These are phyloP conservation scores for Salvelinus namaycush DNA, from an alignment of 2,113 vertebrate genomes.

Conservation along the genomic window DNA sequence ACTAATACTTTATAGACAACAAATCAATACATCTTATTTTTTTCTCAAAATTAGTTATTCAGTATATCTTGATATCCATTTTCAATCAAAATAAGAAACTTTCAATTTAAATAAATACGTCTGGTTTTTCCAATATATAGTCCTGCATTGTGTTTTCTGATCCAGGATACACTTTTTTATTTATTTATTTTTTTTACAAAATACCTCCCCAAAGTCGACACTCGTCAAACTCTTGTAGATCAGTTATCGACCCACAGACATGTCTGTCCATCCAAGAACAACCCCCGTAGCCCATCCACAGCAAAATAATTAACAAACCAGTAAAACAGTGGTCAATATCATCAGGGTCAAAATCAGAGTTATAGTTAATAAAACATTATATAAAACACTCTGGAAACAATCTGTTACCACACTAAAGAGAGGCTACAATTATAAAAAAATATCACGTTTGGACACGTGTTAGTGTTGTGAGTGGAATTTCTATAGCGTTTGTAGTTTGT, in stretches of 20 bases:
- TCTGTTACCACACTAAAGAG: slow-evolving; percentile 34
- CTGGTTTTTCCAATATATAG: neutral
- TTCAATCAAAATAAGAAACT: slow-evolving; percentile 15
- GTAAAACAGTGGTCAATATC: slow-evolving; percentile 25
- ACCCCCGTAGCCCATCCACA: neutral
- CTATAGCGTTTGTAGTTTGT: slow-evolving; percentile 52
- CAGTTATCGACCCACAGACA: slow-evolving; percentile 34
- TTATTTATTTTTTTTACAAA: no score
- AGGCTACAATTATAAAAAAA: slow-evolving; percentile 42
- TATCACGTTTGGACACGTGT: slow-evolving; percentile 43
- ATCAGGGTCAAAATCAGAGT: slow-evolving; percentile 19
- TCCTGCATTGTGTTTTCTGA: no score
- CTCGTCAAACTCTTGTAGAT: slow-evolving; percentile 9
- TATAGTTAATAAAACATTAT: slow-evolving; percentile 33
- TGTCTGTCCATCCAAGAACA: slow-evolving; percentile 5
- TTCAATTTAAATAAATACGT: slow-evolving; percentile 44
- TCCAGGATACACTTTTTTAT: no score
- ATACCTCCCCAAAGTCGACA: neutral
- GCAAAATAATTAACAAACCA: neutral
- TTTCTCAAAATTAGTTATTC: slow-evolving; percentile 24
- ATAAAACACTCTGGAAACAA: slow-evolving; percentile 24
- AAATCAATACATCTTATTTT: slow-evolving; percentile 36
- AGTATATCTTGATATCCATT: slow-evolving; percentile 32
- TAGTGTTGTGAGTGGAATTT: slow-evolving; percentile 42
- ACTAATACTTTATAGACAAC: slow-evolving; percentile 26